Percentiles rank a stretch among this genome's conserved stretches.
These are phyloP conservation scores for Clamator glandarius DNA, from an alignment of 2,797 vertebrate genomes.

Conservation along the genomic window DNA sequence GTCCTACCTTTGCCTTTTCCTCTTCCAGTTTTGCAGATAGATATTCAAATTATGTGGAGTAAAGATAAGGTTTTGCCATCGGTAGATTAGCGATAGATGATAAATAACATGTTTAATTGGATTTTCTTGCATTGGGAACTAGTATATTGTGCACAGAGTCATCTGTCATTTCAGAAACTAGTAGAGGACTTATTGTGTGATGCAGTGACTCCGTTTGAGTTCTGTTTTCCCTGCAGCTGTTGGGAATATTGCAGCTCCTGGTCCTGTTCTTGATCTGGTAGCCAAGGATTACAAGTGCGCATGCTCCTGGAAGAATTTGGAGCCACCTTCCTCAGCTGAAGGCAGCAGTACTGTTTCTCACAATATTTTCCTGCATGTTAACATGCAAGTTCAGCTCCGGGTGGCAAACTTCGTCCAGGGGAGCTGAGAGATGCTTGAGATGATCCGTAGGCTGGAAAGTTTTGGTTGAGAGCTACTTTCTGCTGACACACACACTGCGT, in stretches of 20 bases:
- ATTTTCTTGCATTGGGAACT: neutral
- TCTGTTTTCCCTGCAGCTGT: neutral
- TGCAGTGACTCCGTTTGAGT: neutral
- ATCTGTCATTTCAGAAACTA: neutral
- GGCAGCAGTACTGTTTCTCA: neutral
- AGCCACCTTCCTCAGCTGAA: neutral
- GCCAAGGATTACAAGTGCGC: neutral
- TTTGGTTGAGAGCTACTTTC: too few species aligned
- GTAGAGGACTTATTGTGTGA: neutral
- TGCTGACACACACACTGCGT: too few species aligned
- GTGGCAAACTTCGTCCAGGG: neutral
- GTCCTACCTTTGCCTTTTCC: neutral
- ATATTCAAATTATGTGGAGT: neutral
- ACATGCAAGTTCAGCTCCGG: neutral
- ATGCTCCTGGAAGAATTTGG: fast-evolving
- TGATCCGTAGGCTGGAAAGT: neutral
- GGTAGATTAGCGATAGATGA: neutral
- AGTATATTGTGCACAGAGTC: neutral
- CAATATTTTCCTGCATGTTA: neutral
- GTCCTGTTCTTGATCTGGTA: neutral
- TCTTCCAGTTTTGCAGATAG: neutral
- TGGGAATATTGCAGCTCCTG: neutral
- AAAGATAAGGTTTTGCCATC: neutral
- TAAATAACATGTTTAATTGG: neutral
- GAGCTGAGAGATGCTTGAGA: neutral